Base-by-base conservation (phyloP, 2,888 invertebrate genomes). In the Polydesmus complanatus region DNA sequence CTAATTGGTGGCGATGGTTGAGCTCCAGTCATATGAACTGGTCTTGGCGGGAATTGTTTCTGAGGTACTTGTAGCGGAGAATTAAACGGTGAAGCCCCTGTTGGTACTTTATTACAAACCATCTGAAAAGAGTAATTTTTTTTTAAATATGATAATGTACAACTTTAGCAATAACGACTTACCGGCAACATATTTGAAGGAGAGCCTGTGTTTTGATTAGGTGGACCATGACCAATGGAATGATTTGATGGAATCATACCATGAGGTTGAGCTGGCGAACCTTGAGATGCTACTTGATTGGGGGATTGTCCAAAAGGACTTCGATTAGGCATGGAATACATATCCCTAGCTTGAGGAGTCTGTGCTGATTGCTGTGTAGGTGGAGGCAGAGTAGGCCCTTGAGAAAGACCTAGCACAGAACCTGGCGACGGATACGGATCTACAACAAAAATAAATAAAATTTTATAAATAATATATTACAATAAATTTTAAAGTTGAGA, bases 1-100 rank as follows among this genome's bases (percentile, higher is more conserved):
- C 51, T 53, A 54, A 59, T 54, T 19, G 59, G 47, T 5, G 59
- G 59, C 19, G 59, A 54, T 47, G 57, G 57, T 37, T 57, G 57
- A 23, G 57, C 57, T 27, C 49, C 49, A 26, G 25, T 25, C 27
- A 37, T 47, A 21, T 57, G 57, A 47, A 27, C 57, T 48, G 50
- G 57, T 25, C 57, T 27, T 11, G 47, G 22, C 57, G 27, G 49
- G 21, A 57, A 57, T 14, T 37, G 37, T 37, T 37, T 37, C 37
- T 37, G 37, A 8, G 37, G 37, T 37, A 14, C 37, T 37, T 37
- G 37, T 14, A 37, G 37, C 14, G 37, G 37, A 8, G 37, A 37
- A 37, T 37, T 37, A 14, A 37, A 37, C 37, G 37, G 37, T 37
- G 37, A 37, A 37, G 37, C 37, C 5, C 37, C 37, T 37, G 14